Base-by-base conservation (phyloP, 2,888 invertebrate genomes). In the Drosophila nigricruria region DNA sequence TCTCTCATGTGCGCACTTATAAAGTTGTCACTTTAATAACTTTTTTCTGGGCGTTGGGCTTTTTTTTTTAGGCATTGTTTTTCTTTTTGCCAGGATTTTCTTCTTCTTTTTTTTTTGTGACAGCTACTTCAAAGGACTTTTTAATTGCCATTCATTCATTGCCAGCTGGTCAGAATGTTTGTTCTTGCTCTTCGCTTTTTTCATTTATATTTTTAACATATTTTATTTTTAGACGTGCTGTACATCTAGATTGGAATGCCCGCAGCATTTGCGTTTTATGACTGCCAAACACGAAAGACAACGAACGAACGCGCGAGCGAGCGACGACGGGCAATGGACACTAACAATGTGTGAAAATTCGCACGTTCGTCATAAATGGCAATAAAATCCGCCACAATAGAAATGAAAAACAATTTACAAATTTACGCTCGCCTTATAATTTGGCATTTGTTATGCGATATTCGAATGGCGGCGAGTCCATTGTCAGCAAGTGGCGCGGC, bases 1-100 rank as follows among this genome's bases (percentile, higher is more conserved):
- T 64, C 59, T 68, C 65, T 81, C 73, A 75, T 71, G 75, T 74
- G 75, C 78, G 67, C 65, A 86, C 81, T 82, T 85, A 84, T 70
- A 89, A 89, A 83, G 77, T 82, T 89, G 89, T 76, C 80, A 82
- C 85, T 87, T 82, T 85, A 85, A 89, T 82, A 89, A 82, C 77
- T 85, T 89, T 87, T 72, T 70, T 72, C 57, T 66, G 68, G 70
- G 38, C 54, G 57, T 61, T 23, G 6, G 49, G 14, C 38, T 42
- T 43, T 43, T 47, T 58, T 32, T 42, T 40, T 40, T 38, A n/a
- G 14, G 27, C 27, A 23, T 20, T 34, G 30, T 9, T 32, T 50
- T 56, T 34, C 30, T 53, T 52, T 68, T 40, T 49, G 16, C 6
- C n/a, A 9, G 16, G 16, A 2, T 45, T 34, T 34, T 27, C 52